These are phyloP conservation scores for Benitochromis conjunctus DNA, from an alignment of 2,113 vertebrate genomes.

Conservation along the genomic window DNA sequence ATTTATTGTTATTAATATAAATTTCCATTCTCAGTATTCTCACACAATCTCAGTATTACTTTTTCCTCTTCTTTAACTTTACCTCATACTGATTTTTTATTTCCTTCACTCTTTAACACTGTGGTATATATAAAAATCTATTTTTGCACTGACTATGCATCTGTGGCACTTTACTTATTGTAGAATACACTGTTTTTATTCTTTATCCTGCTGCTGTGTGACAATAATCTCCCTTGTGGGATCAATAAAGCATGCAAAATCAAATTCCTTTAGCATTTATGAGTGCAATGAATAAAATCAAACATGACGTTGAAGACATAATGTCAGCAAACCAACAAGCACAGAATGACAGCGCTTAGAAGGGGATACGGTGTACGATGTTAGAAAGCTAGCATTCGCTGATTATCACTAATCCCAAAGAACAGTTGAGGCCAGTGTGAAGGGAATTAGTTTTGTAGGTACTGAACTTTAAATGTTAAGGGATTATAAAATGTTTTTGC, in stretches of 20 bases:
- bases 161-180: not conserved
- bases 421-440: not conserved
- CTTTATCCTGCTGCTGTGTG: not conserved
- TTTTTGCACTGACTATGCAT: not conserved
- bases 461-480: not conserved
- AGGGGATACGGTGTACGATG: not conserved
- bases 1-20: not conserved
- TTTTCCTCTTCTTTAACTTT: not conserved
- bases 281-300: not conserved
- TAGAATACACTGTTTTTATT: not conserved
- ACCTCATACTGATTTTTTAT: not conserved
- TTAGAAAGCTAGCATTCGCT: not conserved
- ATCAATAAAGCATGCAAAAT: not conserved
- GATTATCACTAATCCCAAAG: not conserved
- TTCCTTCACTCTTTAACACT: not conserved
- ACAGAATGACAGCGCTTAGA: not conserved
- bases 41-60: not conserved
- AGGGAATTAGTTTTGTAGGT: not conserved
- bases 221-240: not conserved
- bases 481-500: not conserved
- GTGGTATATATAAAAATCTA: not conserved
- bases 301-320: not conserved
- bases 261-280: not conserved
- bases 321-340: not conserved
- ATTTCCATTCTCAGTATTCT: not conserved